Evolutionary conservation across 37 sponge, comb jelly and placozoan species (phyloP).

Genomic region (Tethya wilhelma): DNA sequence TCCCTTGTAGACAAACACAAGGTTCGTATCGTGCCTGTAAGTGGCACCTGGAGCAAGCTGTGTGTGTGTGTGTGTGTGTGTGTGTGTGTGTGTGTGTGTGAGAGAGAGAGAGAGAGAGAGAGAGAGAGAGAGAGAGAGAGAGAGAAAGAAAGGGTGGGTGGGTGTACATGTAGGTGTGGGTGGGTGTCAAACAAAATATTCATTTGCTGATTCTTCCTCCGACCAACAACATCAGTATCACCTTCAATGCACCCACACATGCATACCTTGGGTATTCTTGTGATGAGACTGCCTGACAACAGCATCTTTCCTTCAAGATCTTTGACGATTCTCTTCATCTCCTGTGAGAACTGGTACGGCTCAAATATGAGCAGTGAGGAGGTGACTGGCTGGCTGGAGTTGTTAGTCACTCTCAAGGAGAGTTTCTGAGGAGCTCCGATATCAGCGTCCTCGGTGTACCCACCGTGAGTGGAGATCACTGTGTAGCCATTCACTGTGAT

Average conservation of each 20-base stretch:
- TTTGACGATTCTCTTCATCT: conserved; percentile 18
- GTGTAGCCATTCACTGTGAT: too few relatives aligned
- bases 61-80: conserved; percentile 27
- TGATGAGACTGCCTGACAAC: conserved; percentile 3
- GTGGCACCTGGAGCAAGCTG: conserved; percentile 27
- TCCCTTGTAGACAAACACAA: conserved; percentile 43
- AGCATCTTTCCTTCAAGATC: conserved; percentile 6
- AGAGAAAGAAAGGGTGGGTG: too few relatives aligned
- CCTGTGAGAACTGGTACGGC: conserved; percentile 21
- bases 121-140: conserved; percentile 38
- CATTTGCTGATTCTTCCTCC: too few relatives aligned
- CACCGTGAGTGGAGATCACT: background rate
- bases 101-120: conserved; percentile 28
- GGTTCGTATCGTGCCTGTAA: conserved; percentile 11
- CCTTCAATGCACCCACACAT: too few relatives aligned
- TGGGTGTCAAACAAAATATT: too few relatives aligned
- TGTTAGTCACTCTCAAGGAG: conserved; percentile 19
- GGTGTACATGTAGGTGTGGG: too few relatives aligned
- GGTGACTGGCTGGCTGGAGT: background rate
- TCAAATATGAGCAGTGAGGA: conserved; percentile 22
- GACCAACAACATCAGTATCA: too few relatives aligned
- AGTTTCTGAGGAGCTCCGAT: conserved; percentile 12
- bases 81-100: conserved; percentile 13
- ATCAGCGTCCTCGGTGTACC: background rate
- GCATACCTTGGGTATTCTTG: conserved; percentile 7